A percentile compares a stretch with the other conserved stretches of the same genome.
These are phyloP conservation scores for Lithosia quadra DNA, from an alignment of 2,888 invertebrate species.

Conservation along the genomic window DNA sequence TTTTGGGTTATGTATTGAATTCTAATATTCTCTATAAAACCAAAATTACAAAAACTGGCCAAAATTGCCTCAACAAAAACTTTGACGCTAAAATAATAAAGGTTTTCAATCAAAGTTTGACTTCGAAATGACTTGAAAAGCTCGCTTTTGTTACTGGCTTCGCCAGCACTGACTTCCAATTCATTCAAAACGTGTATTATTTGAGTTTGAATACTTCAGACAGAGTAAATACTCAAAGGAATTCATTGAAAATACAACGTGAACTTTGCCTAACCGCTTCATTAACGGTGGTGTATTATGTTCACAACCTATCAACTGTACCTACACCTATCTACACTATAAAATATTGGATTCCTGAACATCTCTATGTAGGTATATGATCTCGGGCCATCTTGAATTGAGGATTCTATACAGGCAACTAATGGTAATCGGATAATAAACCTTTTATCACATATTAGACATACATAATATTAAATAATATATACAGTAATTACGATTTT, in stretches of 20 bases:
- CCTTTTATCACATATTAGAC: no score
- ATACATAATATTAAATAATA: no score
- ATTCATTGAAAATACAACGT: background rate
- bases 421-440: no score
- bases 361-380: no score
- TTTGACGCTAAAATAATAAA: constrained; percentile 6
- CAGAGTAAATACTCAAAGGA: background rate
- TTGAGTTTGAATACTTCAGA: constrained; percentile 8
- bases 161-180: background rate
- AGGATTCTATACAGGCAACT: no score
- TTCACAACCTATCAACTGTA: no score
- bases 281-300: background rate
- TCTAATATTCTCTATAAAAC: background rate
- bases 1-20: background rate
- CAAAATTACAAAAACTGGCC: background rate
- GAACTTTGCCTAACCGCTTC: background rate
- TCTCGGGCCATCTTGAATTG: no score
- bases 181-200: constrained; percentile 6
- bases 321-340: no score
- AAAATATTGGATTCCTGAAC: no score
- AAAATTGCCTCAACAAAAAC: background rate
- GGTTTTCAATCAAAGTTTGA: constrained; percentile 13
- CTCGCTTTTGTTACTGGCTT: background rate
- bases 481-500: no score
- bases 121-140: constrained; percentile 2